These are phyloP conservation scores for Enteromius afrohamiltoni DNA, from an alignment of 2,797 vertebrate species.

Conservation along the genomic window DNA sequence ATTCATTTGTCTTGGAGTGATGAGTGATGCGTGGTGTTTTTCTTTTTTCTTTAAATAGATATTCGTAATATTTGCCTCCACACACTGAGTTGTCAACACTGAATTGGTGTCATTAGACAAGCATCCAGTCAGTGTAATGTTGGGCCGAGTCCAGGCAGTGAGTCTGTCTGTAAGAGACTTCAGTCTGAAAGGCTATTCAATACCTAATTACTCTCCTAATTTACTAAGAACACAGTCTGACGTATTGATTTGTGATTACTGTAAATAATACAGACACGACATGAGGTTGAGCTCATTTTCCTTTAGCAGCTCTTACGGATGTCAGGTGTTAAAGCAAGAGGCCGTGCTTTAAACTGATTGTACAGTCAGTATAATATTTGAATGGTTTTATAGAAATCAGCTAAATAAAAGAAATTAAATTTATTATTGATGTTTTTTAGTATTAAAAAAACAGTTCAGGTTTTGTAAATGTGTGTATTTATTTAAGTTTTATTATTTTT, in stretches of 20 bases:
- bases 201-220: constrained; percentile 61
- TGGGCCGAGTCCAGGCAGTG: not conserved
- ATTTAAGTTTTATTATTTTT: not conserved
- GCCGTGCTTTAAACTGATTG: not conserved
- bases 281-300: constrained; percentile 46
- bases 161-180: constrained; percentile 33
- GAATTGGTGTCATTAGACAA: not conserved
- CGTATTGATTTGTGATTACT: constrained; percentile 60
- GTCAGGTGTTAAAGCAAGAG: not conserved
- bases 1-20: not conserved
- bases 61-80: not conserved
- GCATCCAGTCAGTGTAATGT: not conserved
- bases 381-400: not conserved
- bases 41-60: not conserved
- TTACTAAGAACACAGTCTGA: constrained; percentile 55
- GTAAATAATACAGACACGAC: constrained; percentile 55
- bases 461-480: not conserved
- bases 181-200: constrained; percentile 47
- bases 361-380: no score
- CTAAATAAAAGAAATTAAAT: not conserved
- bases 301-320: constrained; percentile 54
- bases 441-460: no score
- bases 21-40: not conserved
- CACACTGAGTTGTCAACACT: not conserved
- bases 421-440: no score